These are phyloP conservation scores for Drosophila elegans DNA, from an alignment of 1,140 invertebrate genomes.

Conservation along the genomic window DNA sequence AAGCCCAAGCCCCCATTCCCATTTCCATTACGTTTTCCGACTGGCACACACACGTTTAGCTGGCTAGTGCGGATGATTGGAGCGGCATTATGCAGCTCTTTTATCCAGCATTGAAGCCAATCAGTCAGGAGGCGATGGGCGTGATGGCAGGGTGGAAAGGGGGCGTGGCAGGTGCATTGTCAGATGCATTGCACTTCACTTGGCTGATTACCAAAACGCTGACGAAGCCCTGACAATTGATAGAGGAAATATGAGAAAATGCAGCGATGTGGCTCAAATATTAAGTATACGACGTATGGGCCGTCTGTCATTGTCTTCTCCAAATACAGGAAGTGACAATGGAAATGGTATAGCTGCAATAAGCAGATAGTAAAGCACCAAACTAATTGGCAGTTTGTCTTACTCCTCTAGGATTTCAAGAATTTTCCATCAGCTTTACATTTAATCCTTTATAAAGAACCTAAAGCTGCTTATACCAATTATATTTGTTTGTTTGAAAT, in stretches of 20 bases:
- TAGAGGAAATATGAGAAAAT: neutral
- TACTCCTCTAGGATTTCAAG: neutral
- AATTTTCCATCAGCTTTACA: neutral
- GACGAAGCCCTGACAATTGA: constrained; percentile 18
- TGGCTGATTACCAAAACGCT: constrained; percentile 36
- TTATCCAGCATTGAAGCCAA: constrained; percentile 35
- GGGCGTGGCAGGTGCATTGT: constrained; percentile 21
- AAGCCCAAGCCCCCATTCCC: too few species aligned
- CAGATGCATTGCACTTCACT: constrained; percentile 31
- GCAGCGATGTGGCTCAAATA: constrained; percentile 22
- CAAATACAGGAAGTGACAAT: constrained; percentile 8
- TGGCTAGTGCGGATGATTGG: constrained; percentile 34
- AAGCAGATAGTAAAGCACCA: too few species aligned
- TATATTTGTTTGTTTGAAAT: neutral
- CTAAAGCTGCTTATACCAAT: neutral
- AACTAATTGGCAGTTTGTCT: neutral
- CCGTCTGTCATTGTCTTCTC: neutral
- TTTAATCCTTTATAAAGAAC: neutral
- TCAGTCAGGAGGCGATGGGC: constrained; percentile 17
- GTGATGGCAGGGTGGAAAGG: neutral
- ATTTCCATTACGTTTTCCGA: too few species aligned
- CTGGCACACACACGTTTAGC: constrained; percentile 1
- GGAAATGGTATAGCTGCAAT: neutral
- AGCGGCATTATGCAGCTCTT: constrained; percentile 37
- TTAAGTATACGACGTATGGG: constrained; percentile 22